Evolutionary conservation across 2,797 vertebrate species (phyloP), one percentile per base, ranked within the genome.

Genomic region (Acipenser oxyrinchus): DNA sequence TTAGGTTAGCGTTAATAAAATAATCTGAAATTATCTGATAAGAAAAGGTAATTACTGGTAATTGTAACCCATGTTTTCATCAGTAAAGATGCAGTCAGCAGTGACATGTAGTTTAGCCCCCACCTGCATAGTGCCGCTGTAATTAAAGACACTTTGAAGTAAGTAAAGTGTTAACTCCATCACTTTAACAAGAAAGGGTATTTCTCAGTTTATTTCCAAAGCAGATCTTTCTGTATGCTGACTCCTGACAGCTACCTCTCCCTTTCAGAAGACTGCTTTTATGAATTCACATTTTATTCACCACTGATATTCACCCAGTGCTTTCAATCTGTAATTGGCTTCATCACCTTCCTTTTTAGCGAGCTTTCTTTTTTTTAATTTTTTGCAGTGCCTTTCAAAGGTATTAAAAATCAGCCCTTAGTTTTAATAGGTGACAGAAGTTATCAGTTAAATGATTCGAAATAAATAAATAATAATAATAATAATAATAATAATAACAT

Each of bases 281-380:
- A 78, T 76, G 73, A 68, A 70, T 78, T 69, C 64, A 73, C 72
- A 68, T 74, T 74, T 72, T 74, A 78, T 78, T 74, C 74, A 78
- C 71, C 63, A 74, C 69, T 75, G 74, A 70, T 73, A 72, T 74
- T 63, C 65, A 71, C 65, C 66, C 58, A 71, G 65, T 64, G 62
- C 72, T 78, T 78, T 74, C 69, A 78, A 69, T 74, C 60, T 75
- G 74, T 68, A 71, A 65, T 64, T 66, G 2, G 65, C 61, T 57
- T 68, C 67, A 61, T 71, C 10, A 13, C 60, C 66, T 66, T 62
- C 63, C 67, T 67, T 75, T 74, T 74, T 66, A 77, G 70, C 15
- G 1, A 18, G 15, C 71, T 55, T 23, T 51, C 48, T 55, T 9
- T 15, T 18, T 18, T 18, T 18, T 18, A 1, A 18, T 51, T 10